Percentiles rank a stretch among this genome's conserved stretches.
These are phyloP conservation scores for Salmo trutta DNA, from an alignment of 2,797 vertebrate genomes.

Conservation along the genomic window DNA sequence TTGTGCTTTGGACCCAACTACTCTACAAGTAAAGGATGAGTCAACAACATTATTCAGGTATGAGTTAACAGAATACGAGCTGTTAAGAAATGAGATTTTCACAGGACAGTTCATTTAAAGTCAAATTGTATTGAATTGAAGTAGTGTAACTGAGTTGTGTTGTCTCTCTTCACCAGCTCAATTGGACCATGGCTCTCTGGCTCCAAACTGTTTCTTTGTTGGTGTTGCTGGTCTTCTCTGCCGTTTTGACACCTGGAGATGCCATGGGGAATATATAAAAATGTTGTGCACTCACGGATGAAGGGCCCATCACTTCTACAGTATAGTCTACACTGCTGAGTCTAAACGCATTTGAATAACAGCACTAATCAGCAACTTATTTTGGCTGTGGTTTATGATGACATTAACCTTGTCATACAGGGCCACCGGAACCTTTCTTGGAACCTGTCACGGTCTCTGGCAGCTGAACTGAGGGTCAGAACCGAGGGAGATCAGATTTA, in stretches of 20 bases:
- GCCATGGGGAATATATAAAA: background rate
- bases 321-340: background rate
- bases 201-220: background rate
- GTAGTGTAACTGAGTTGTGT: no score
- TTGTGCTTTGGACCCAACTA: no score
- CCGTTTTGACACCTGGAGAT: background rate
- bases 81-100: no score
- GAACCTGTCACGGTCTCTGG: background rate
- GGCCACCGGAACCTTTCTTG: background rate
- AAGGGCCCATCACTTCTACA: background rate
- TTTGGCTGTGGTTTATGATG: background rate
- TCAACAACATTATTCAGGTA: no score
- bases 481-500: slow-evolving; percentile 4
- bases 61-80: no score
- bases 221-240: background rate
- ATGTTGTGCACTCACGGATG: background rate
- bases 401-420: background rate
- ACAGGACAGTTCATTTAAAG: no score
- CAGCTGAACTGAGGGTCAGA: slow-evolving; percentile 16
- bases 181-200: background rate
- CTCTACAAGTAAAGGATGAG: no score
- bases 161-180: background rate
- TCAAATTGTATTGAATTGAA: no score
- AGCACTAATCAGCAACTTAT: background rate
- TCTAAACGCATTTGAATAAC: background rate